A percentile compares a stretch with the other conserved stretches of the same genome.
phyloP scores from a whole-genome alignment of 2,888 invertebrate species.

The Argynnis bischoffii region DNA sequence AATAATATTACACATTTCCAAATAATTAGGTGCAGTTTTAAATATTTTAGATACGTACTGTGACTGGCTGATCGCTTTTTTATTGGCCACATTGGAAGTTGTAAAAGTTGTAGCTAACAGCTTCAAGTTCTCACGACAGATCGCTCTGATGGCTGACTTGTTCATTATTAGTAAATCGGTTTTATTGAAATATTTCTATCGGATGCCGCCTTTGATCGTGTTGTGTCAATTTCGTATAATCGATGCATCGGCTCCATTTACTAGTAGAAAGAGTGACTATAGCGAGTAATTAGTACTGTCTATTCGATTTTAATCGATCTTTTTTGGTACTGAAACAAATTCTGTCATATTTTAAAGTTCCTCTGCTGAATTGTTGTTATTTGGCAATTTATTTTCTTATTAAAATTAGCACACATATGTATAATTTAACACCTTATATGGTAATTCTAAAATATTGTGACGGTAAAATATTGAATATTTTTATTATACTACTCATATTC shows the following conservation, averaged over 20 bases:
- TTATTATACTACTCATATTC: too few relatives aligned
- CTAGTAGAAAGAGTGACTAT: conserved; percentile 54
- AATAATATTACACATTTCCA: too few relatives aligned
- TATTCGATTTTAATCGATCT: conserved; percentile 43
- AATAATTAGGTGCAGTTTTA: not conserved
- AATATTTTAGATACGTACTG: conserved; percentile 32
- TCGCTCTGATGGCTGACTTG: conserved; percentile 66
- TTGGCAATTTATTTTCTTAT: conserved; percentile 34
- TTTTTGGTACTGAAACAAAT: conserved; percentile 44
- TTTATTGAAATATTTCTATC: conserved; percentile 66
- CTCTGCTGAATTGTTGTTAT: conserved; percentile 37
- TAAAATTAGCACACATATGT: conserved; percentile 28
- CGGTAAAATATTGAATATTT: too few relatives aligned
- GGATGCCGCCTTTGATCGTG: conserved; percentile 71
- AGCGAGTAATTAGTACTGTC: conserved; percentile 55
- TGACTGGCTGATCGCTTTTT: conserved; percentile 43
- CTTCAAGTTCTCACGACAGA: conserved; percentile 78
- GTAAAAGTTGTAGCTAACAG: conserved; percentile 74
- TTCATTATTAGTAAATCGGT: conserved; percentile 79
- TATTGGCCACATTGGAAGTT: conserved; percentile 55
- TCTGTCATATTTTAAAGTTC: conserved; percentile 40
- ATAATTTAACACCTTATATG: too few relatives aligned
- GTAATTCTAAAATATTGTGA: too few relatives aligned
- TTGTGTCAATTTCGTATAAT: conserved; percentile 65
- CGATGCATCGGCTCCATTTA: conserved; percentile 54